Conservation (phyloP, 2,113 vertebrate genomes). For the Siniperca chuatsi region DNA sequence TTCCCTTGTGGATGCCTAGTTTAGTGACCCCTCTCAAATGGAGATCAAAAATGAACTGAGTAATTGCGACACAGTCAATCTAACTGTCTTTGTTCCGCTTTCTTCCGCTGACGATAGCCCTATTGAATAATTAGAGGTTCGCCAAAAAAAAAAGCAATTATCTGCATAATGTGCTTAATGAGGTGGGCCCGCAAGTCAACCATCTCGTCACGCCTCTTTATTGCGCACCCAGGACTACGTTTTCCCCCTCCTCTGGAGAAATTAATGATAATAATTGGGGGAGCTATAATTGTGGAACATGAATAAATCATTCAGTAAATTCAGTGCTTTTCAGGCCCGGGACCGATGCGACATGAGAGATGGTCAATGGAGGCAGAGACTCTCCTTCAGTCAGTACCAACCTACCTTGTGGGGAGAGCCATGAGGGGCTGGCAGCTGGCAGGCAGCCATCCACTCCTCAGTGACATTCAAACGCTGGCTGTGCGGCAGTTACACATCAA, state of each 20-base stretch:
- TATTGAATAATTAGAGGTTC: conserved; percentile 64
- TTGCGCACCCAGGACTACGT: conserved; percentile 1
- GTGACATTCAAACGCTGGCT: conserved; percentile 58
- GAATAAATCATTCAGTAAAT: conserved; percentile 56
- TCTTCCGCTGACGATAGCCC: conserved; percentile 23
- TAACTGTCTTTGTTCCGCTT: conserved; percentile 23
- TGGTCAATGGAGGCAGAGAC: conserved; percentile 5
- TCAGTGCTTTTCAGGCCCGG: conserved; percentile 11
- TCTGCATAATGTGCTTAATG: conserved; percentile 57
- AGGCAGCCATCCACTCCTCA: conserved; percentile 28
- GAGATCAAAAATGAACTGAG: not conserved
- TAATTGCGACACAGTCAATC: conserved; percentile 6
- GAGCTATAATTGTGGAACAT: conserved; percentile 53
- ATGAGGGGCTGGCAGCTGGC: conserved; percentile 45
- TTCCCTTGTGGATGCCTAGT: not conserved
- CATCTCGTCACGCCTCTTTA: conserved; percentile 57
- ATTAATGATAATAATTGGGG: conserved; percentile 52
- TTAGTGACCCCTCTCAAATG: conserved; percentile 3
- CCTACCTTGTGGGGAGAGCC: conserved; percentile 19
- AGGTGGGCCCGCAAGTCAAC: conserved; percentile 56
- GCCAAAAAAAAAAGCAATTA: conserved; percentile 43
- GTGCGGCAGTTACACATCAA: conserved; percentile 26
- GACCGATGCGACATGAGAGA: conserved; percentile 32
- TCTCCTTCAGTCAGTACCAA: conserved; percentile 14
- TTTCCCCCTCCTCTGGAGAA: conserved; percentile 10